Conservation (phyloP, 2,888 invertebrate species). For the Anagyrus pseudococci region DNA sequence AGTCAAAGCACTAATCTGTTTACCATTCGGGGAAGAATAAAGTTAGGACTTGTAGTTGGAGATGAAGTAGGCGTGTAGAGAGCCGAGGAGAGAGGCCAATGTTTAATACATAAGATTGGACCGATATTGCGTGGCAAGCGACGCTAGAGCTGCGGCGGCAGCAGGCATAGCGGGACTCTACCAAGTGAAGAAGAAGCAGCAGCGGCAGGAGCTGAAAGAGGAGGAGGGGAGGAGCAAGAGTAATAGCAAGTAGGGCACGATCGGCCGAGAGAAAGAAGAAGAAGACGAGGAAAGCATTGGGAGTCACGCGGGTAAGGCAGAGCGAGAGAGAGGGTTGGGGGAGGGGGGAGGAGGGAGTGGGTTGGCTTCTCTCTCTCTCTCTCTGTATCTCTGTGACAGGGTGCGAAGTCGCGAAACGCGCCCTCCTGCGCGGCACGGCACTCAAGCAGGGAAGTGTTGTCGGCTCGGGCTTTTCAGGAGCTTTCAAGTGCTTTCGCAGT, state of each 20-base stretch:
- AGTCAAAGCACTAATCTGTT: no score
- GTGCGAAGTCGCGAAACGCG: constrained; percentile 53
- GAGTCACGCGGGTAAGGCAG: not conserved
- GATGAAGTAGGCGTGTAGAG: no score
- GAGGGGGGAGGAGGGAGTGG: constrained; percentile 17
- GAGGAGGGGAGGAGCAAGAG: not conserved
- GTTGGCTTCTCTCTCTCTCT: constrained; percentile 38
- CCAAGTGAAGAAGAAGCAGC: not conserved
- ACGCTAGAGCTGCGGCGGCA: not conserved
- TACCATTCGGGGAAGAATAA: no score
- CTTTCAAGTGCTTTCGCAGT: constrained; percentile 63
- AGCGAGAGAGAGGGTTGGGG: constrained; percentile 16
- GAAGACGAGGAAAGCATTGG: not conserved
- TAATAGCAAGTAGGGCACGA: not conserved
- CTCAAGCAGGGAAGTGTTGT: constrained; percentile 60
- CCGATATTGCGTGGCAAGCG: constrained; percentile 22
- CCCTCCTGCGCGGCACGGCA: constrained; percentile 57
- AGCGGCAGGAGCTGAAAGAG: not conserved
- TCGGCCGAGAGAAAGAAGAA: not conserved
- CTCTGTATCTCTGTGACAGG: constrained; percentile 59
- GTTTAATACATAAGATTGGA: constrained; percentile 52
- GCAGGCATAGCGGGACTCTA: no score
- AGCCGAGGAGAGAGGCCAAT: no score
- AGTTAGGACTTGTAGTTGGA: no score
- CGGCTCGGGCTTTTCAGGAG: constrained; percentile 62